Base-by-base conservation (phyloP, 2,797 vertebrate species). In the Enteromius trimaculatus region DNA sequence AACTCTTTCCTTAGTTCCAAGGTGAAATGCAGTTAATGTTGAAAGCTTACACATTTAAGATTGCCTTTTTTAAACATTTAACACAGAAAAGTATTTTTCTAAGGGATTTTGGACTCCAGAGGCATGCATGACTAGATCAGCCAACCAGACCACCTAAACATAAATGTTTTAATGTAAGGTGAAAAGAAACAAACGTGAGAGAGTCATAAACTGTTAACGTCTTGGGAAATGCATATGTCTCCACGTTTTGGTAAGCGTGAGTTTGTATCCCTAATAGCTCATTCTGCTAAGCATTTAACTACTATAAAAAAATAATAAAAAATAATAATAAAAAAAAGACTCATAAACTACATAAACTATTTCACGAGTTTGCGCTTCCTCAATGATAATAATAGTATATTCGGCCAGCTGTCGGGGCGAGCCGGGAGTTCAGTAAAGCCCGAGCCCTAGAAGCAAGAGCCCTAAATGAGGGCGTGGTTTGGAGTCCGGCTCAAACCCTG, bases 41-140 rank as follows among this genome's bases (percentile, higher is more conserved):
- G 21, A 69, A 80, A 55, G 19, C 5, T 29, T 76, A 51, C 17
- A 75, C 37, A 23, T 51, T 75, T 5, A 60, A 60, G 31, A 44
- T 23, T 69, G 11, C 0, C 1, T 29, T 55, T 85, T 82, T 47
- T 9, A 55, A 81, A 77, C 47, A 78, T 78, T 17, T 10, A 81
- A 65, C 44, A 26, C 17, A 62, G 23, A 75, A 65, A 49, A 60
- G 13, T 42, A 60, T 68, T 80, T 64, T 70, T 51, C 21, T 64
- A 58, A 77, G 11, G 65, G 17, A 29, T 60, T 66, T 11, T 78
- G 58, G 66, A 53, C 49, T 82, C 39, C 80, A 47, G 21, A 74
- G 21, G 37, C 37, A 58, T 70, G 51, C 26, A 47, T 26, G 10
- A 29, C 17, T n/a, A 69, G 44, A 71, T 47, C 39, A n/a, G 23